Evolutionary conservation across 2,888 invertebrate genomes (phyloP).

Genomic region (Rhagium mordax): DNA sequence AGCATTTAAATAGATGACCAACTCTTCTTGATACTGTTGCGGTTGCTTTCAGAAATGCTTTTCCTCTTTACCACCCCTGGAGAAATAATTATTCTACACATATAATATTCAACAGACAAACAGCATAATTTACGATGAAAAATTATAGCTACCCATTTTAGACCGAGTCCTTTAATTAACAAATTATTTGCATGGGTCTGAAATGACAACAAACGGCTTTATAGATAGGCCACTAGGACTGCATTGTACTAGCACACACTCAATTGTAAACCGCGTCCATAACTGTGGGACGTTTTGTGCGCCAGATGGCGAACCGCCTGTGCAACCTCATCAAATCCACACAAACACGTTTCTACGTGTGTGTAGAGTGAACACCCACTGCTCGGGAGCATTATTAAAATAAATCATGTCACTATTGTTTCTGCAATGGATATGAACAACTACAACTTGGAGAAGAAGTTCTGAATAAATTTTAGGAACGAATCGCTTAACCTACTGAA

Average conservation of each 20-base stretch:
- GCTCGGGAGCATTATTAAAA: constrained; percentile 33
- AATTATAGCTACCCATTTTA: neutral
- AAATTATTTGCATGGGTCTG: constrained; percentile 43
- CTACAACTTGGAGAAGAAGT: neutral
- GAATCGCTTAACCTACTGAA: neutral
- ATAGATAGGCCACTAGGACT: constrained; percentile 36
- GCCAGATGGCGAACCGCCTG: constrained; percentile 51
- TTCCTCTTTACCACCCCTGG: too few relatives aligned
- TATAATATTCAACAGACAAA: neutral
- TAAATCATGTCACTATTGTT: constrained; percentile 36
- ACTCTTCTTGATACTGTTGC: too few relatives aligned
- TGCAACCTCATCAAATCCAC: constrained; percentile 46
- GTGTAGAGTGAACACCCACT: constrained; percentile 33
- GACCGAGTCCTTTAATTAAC: constrained; percentile 33
- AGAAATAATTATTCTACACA: too few relatives aligned
- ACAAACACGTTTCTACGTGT: constrained; percentile 43
- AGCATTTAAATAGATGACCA: too few relatives aligned
- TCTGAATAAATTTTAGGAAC: neutral
- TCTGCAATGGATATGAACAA: neutral
- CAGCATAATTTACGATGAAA: neutral
- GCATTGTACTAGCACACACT: constrained; percentile 50
- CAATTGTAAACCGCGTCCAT: constrained; percentile 58
- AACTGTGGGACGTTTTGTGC: constrained; percentile 55
- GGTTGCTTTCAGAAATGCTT: too few relatives aligned
- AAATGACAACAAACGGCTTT: constrained; percentile 47